Evolutionary conservation across 2,113 vertebrate genomes (phyloP).

Genomic region (Anguilla japonica): DNA sequence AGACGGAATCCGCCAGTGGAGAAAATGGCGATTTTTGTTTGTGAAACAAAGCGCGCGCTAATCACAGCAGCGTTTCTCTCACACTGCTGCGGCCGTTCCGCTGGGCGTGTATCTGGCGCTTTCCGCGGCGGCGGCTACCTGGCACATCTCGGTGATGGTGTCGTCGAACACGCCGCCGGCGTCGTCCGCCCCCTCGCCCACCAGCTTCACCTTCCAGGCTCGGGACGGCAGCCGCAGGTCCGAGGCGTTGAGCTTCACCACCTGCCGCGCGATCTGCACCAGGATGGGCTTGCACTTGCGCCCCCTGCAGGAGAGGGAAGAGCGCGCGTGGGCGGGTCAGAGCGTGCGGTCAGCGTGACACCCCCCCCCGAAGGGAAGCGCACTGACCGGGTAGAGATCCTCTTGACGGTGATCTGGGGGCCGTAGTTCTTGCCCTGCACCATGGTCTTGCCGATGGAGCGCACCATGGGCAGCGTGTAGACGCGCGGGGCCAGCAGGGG

Average conservation of each 20-base stretch:
- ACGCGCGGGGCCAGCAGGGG: conserved; percentile 77
- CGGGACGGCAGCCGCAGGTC: conserved; percentile 81
- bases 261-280: conserved; percentile 81
- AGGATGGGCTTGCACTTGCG: conserved; percentile 85
- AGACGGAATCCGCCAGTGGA: not conserved
- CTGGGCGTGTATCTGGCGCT: conserved; percentile 71
- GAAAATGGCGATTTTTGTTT: not conserved
- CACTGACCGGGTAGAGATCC: conserved; percentile 81
- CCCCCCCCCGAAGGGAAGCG: not conserved
- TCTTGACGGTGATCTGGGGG: conserved; percentile 82
- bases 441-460: conserved; percentile 85
- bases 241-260: conserved; percentile 83
- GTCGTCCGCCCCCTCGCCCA: conserved; percentile 82
- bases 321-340: not conserved
- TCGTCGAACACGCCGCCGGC: conserved; percentile 85
- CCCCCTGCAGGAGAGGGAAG: conserved; percentile 54
- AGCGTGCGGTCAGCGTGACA: not conserved
- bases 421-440: conserved; percentile 85
- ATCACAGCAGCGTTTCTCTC: not conserved
- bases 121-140: conserved; percentile 56
- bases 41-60: not conserved
- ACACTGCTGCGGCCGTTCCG: no score
- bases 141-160: conserved; percentile 85
- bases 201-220: conserved; percentile 83
- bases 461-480: conserved; percentile 83